Evolutionary conservation across 2,888 invertebrate species (phyloP).

Genomic region (Rhagonycha lutea): DNA sequence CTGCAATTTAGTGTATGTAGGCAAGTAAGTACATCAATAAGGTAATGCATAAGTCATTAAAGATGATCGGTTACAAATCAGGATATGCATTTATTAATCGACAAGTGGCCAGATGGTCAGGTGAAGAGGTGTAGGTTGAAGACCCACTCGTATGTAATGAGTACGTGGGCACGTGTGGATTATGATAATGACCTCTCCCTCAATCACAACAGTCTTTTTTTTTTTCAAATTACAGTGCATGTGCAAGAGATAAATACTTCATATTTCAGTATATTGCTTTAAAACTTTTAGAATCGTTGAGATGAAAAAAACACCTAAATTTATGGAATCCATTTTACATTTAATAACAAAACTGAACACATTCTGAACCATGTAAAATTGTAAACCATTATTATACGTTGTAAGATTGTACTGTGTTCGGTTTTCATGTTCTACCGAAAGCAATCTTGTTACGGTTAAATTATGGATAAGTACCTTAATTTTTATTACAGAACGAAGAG

Average conservation of each 20-base stretch:
- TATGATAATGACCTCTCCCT: conserved; percentile 23
- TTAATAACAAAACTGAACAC: background rate
- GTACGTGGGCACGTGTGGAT: conserved; percentile 37
- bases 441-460: background rate
- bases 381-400: background rate
- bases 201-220: conserved; percentile 20
- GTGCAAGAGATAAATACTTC: background rate
- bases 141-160: conserved; percentile 31
- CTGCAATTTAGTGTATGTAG: conserved; percentile 7
- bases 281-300: background rate
- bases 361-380: background rate
- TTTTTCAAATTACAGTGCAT: background rate
- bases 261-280: background rate
- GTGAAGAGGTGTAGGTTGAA: conserved; percentile 30
- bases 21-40: conserved; percentile 6
- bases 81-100: conserved; percentile 23
- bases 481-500: background rate
- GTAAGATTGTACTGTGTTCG: background rate
- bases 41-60: conserved; percentile 13
- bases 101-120: conserved; percentile 32
- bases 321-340: background rate
- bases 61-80: conserved; percentile 17
- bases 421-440: background rate
- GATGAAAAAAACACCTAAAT: background rate
- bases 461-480: background rate